Percentiles rank a stretch among this genome's conserved stretches.
These are phyloP conservation scores for Emmelina monodactyla DNA, from an alignment of 2,888 invertebrate species.

Conservation along the genomic window DNA sequence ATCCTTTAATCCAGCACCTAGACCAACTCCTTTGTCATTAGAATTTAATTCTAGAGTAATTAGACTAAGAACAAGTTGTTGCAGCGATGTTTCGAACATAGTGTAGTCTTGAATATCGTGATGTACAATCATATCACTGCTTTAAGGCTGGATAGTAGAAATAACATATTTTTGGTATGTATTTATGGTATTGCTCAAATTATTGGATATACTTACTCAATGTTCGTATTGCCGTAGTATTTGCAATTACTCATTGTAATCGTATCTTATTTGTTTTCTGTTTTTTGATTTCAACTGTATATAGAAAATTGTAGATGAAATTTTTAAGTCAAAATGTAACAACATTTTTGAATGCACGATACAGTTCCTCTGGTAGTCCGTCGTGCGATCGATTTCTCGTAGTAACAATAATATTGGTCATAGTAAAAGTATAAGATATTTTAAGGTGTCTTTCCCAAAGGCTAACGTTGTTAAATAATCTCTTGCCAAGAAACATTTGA, in stretches of 20 bases:
- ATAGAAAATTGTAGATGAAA: constrained; percentile 36
- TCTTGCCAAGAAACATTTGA: constrained; percentile 41
- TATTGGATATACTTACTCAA: not conserved
- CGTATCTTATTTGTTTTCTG: constrained; percentile 16
- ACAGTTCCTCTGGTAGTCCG: constrained; percentile 60
- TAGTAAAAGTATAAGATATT: constrained; percentile 17
- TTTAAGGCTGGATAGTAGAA: constrained; percentile 33
- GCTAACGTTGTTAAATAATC: constrained; percentile 24
- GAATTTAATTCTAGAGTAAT: not conserved
- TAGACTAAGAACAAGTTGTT: not conserved
- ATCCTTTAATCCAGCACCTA: constrained; percentile 32
- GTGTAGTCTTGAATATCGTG: constrained; percentile 30
- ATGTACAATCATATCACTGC: constrained; percentile 57
- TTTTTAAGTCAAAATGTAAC: constrained; percentile 49
- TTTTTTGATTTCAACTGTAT: too few relatives aligned
- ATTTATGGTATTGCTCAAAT: constrained; percentile 52
- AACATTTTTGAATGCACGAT: constrained; percentile 57
- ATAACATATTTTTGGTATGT: constrained; percentile 56
- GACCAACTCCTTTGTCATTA: not conserved
- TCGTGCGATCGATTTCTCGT: constrained; percentile 49
- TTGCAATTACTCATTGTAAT: constrained; percentile 24
- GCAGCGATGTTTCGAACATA: constrained; percentile 16
- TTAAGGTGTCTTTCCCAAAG: constrained; percentile 40
- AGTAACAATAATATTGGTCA: constrained; percentile 23
- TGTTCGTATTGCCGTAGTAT: constrained; percentile 34